Evolutionary conservation across 2,797 vertebrate species (phyloP), one percentile per base, ranked within the genome.

Genomic region (Denticeps clupeoides): DNA sequence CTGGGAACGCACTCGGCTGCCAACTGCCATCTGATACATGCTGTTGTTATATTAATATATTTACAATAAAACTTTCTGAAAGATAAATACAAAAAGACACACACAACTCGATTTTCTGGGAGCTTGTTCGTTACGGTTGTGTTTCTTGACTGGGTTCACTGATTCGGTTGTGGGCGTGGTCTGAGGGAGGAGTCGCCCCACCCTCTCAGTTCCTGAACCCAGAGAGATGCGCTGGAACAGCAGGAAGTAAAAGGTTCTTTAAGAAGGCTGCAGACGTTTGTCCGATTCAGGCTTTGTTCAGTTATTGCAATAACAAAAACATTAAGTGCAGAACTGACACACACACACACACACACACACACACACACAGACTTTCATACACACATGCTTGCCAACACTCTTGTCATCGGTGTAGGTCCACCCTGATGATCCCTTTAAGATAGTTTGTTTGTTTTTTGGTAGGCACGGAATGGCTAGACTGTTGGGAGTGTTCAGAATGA

Each of bases 381-480:
- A 38, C 26, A 37, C 24, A 3, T 13, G 44, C 32, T 35, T 35
- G 32, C 13, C 12, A 35, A 8, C 32, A 15, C 6, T 7, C 2
- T 35, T 18, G 7, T 35, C 13, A 32, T 16, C 32, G 54, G 23
- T 32, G 47, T 37, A 42, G 15, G 49, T 63, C 58, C 59, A 61
- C 35, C n/a, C n/a, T n/a, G n/a, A n/a, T n/a, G n/a, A n/a, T n/a
- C n/a, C n/a, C n/a, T n/a, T n/a, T 47, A 18, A 5, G 1, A 40
- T 53, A 53, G 26, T 43, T 27, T 56, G 63, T 43, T 67, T 68
- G 16, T 31, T 71, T 71, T 53, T 72, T 72, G 71, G 66, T 80
- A 89, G 88, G 86, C 86, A 87, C 85, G 83, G 82, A 87, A 88
- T 63, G 86, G 85, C 78, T 82, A 77, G 70, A 70, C 78, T 75